These are phyloP conservation scores for Formica selysi DNA, from an alignment of 1,140 invertebrate species.

Conservation along the genomic window DNA sequence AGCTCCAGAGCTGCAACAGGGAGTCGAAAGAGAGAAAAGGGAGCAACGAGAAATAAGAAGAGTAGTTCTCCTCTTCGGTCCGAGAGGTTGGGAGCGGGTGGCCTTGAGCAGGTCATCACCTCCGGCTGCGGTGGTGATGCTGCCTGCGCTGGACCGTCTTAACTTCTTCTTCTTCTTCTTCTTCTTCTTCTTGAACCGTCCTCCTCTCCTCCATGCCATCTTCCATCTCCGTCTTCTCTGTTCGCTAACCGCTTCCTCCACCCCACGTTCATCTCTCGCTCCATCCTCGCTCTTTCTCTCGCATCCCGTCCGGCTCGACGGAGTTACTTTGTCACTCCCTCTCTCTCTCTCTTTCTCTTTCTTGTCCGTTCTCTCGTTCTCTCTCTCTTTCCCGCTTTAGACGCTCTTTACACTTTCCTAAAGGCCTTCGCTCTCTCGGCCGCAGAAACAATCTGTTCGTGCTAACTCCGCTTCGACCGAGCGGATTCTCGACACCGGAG, in stretches of 20 bases:
- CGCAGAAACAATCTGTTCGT: slow-evolving; percentile 74
- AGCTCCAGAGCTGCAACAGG: slow-evolving; percentile 33
- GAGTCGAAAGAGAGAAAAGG: slow-evolving; percentile 73
- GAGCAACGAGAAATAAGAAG: slow-evolving; percentile 74
- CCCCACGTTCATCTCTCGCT: slow-evolving; percentile 33
- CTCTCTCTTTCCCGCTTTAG: slow-evolving; percentile 27
- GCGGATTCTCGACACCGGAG: slow-evolving; percentile 17
- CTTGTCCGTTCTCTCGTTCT: neutral
- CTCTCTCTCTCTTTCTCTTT: slow-evolving; percentile 32
- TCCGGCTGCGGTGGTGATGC: slow-evolving; percentile 78
- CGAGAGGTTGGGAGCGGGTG: slow-evolving; percentile 82
- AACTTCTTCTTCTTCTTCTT: slow-evolving; percentile 78
- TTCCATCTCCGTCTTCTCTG: slow-evolving; percentile 44
- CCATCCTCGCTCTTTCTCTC: slow-evolving; percentile 50
- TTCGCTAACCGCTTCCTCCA: slow-evolving; percentile 40
- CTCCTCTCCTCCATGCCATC: slow-evolving; percentile 43
- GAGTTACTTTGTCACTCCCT: slow-evolving; percentile 58
- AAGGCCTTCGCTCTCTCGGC: slow-evolving; percentile 55
- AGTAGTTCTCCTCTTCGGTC: slow-evolving; percentile 71
- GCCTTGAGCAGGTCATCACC: slow-evolving; percentile 86
- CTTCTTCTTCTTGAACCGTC: slow-evolving; percentile 66
- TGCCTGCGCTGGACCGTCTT: slow-evolving; percentile 80
- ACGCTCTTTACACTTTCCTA: slow-evolving; percentile 74
- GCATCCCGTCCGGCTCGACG: slow-evolving; percentile 26
- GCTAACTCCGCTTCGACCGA: slow-evolving; percentile 68